These are phyloP conservation scores for Drosophila flavopinicola DNA, from an alignment of 2,888 invertebrate species.

Conservation along the genomic window DNA sequence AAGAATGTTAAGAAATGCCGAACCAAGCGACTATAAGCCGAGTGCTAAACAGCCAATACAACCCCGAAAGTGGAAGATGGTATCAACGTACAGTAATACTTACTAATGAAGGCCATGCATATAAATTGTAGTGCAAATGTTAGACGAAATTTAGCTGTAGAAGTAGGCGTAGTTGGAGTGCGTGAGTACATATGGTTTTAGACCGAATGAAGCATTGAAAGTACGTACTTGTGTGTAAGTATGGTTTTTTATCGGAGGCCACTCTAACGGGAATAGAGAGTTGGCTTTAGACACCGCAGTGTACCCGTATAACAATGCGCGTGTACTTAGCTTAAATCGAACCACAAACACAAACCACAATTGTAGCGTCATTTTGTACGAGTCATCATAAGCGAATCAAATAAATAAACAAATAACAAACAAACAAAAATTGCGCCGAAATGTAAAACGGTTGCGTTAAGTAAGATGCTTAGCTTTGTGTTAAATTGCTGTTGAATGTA, in stretches of 20 bases:
- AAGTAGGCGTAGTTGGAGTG: constrained; percentile 42
- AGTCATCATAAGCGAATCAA: constrained; percentile 36
- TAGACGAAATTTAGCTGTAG: constrained; percentile 60
- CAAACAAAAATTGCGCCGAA: constrained; percentile 30
- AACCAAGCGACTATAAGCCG: constrained; percentile 24
- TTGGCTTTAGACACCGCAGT: constrained; percentile 23
- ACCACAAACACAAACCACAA: constrained; percentile 21
- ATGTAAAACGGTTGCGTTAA: constrained; percentile 41
- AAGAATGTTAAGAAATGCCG: constrained; percentile 28
- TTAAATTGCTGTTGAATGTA: constrained; percentile 85
- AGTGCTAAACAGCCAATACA: constrained; percentile 13
- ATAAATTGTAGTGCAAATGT: constrained; percentile 66
- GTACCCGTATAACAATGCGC: constrained; percentile 13
- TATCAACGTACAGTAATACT: constrained; percentile 11
- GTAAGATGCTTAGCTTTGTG: constrained; percentile 84
- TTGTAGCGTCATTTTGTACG: constrained; percentile 43
- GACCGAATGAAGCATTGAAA: constrained; percentile 15
- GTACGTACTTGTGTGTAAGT: constrained; percentile 29
- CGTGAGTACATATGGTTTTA: constrained; percentile 16
- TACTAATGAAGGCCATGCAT: constrained; percentile 28
- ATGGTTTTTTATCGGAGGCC: constrained; percentile 26
- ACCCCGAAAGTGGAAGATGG: constrained; percentile 18
- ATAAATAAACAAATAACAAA: constrained; percentile 14
- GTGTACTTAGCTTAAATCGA: constrained; percentile 31
- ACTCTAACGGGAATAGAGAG: constrained; percentile 2